A percentile compares a stretch with the other conserved stretches of the same genome.
phyloP scores from a whole-genome alignment of 1,140 invertebrate genomes.

The Brachionus manjavacas region DNA sequence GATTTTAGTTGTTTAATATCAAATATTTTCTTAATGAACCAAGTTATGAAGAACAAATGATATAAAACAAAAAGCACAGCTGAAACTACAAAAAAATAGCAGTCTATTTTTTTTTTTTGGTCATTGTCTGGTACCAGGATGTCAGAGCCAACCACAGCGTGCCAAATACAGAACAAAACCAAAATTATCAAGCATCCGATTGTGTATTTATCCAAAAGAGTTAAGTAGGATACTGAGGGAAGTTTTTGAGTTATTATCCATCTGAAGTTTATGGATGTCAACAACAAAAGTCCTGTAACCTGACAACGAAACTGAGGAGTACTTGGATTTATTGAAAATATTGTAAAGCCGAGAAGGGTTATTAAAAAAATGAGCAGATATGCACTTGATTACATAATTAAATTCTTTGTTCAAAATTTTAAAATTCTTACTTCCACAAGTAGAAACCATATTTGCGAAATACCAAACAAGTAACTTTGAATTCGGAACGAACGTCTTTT shows the following conservation, averaged over 20 bases:
- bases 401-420: not conserved
- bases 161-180: slow-evolving; percentile 36
- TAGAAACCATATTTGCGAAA: slow-evolving; percentile 22
- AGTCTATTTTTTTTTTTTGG: not conserved
- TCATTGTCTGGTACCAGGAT: not conserved
- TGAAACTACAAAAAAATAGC: not conserved
- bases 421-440: slow-evolving; percentile 15
- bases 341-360: not conserved
- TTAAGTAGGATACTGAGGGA: slow-evolving; percentile 30
- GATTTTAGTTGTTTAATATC: not conserved
- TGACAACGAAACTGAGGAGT: slow-evolving; percentile 32
- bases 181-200: slow-evolving; percentile 27
- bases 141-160: slow-evolving; percentile 17
- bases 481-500: not conserved
- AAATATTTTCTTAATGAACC: slow-evolving; percentile 11
- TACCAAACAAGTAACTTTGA: slow-evolving; percentile 27
- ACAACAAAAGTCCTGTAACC: slow-evolving; percentile 13
- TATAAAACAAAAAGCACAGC: not conserved
- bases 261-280: slow-evolving; percentile 37
- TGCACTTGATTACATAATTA: not conserved
- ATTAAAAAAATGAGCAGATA: slow-evolving; percentile 39
- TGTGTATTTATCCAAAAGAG: slow-evolving; percentile 27
- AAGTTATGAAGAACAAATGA: not conserved
- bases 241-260: slow-evolving; percentile 35
- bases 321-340: not conserved